These are phyloP conservation scores for Odontothrips loti DNA, from an alignment of 2,888 invertebrate genomes.

Conservation along the genomic window DNA sequence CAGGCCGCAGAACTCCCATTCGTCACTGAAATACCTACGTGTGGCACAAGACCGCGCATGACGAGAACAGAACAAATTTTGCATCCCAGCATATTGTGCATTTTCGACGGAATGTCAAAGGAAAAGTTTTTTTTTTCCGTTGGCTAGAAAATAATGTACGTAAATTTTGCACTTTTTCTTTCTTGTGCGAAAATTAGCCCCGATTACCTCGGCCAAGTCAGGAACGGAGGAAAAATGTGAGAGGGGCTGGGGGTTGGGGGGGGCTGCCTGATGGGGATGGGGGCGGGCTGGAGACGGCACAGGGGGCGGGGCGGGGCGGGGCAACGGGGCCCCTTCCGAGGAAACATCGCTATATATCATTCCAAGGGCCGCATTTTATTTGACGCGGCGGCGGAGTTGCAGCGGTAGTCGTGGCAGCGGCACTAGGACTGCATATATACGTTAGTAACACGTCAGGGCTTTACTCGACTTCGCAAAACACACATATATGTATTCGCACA, in stretches of 20 bases:
- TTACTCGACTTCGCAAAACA: no score
- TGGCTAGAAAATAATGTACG: no score
- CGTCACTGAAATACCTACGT: background rate
- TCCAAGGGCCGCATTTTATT: constrained; percentile 22
- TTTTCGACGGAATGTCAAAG: no score
- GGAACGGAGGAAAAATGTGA: background rate
- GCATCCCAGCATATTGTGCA: no score
- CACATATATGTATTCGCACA: background rate
- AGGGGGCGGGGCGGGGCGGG: constrained; percentile 7
- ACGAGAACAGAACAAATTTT: no score
- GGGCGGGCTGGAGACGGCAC: background rate
- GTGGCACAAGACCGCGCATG: no score
- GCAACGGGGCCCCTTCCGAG: constrained; percentile 12
- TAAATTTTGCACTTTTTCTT: background rate
- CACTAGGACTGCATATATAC: constrained; percentile 8
- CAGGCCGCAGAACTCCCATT: background rate
- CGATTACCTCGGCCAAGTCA: constrained; percentile 1
- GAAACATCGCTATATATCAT: constrained; percentile 23
- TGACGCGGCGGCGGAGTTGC: constrained; percentile 1
- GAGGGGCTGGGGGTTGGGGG: background rate
- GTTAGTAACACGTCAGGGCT: constrained; percentile 1
- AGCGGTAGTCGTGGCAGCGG: background rate
- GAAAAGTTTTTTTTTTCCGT: no score
- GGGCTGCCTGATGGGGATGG: background rate
- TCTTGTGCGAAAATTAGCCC: background rate